Percentiles rank a stretch among this genome's conserved stretches.
phyloP scores from a whole-genome alignment of 2,888 invertebrate genomes.

The Pristionchus maxplancki region DNA sequence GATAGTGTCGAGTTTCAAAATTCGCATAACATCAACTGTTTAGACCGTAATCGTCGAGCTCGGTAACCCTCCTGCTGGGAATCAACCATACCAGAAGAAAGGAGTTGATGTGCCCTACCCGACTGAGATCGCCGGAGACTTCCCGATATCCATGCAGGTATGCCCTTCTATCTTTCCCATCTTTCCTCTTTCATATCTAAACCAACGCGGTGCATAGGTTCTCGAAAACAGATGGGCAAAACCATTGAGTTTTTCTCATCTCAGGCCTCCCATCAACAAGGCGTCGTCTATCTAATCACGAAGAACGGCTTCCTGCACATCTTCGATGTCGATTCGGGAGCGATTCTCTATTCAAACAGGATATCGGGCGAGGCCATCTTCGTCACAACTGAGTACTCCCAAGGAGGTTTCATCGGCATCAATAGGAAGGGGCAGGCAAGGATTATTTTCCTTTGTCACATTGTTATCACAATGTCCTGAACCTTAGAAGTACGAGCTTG shows the following conservation, averaged over 20 bases:
- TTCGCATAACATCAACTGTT: slow-evolving; percentile 44
- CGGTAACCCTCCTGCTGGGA: slow-evolving; percentile 92
- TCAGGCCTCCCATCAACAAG: slow-evolving; percentile 93
- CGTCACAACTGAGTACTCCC: not conserved
- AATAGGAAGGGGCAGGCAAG: slow-evolving; percentile 83
- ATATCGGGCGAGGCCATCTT: not conserved
- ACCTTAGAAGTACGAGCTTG: too few relatives aligned
- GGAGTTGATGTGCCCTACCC: slow-evolving; percentile 99
- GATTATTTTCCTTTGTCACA: not conserved
- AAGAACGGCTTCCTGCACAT: slow-evolving; percentile 85
- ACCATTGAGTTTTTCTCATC: too few relatives aligned
- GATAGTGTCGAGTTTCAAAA: not conserved
- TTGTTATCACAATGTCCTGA: too few relatives aligned
- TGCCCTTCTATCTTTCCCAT: too few relatives aligned
- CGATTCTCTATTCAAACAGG: not conserved
- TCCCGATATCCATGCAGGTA: slow-evolving; percentile 99
- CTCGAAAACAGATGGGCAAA: too few relatives aligned
- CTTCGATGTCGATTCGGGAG: not conserved
- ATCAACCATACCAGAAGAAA: slow-evolving; percentile 97
- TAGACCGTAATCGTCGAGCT: slow-evolving; percentile 93
- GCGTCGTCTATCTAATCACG: slow-evolving; percentile 96
- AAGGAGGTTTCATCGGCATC: slow-evolving; percentile 94
- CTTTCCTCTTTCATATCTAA: too few relatives aligned
- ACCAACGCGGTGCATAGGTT: too few relatives aligned
- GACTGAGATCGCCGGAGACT: slow-evolving; percentile 96